Conservation (phyloP, 2,797 vertebrate genomes). For the Petrocephalus schoutedeni region DNA sequence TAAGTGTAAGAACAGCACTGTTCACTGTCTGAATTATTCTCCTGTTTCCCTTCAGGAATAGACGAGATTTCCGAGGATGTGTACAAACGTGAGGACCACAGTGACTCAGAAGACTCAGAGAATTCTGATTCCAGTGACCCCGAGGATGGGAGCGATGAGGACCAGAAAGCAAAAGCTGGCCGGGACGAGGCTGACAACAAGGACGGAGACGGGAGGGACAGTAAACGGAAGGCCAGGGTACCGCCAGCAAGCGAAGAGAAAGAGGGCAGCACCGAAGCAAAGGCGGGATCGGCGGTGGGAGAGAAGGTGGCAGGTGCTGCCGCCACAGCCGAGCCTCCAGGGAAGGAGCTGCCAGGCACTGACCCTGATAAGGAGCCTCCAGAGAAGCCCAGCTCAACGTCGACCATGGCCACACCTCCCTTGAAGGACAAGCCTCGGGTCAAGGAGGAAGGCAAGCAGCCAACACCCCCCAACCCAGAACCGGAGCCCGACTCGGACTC, state of each 20-base stretch:
- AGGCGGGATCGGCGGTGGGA: conserved; percentile 40
- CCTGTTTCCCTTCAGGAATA: conserved; percentile 69
- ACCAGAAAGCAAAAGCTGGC: conserved; percentile 77
- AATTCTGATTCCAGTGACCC: conserved; percentile 92
- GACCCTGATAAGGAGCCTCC: conserved; percentile 70
- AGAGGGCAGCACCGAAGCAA: conserved; percentile 62
- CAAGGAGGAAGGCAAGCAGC: conserved; percentile 75
- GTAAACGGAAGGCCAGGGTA: conserved; percentile 71
- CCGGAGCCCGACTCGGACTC: conserved; percentile 87
- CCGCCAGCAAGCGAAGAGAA: conserved; percentile 62
- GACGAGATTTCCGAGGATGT: conserved; percentile 92
- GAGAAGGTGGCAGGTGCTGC: conserved; percentile 23
- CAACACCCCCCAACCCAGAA: conserved; percentile 63
- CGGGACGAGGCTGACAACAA: conserved; percentile 53
- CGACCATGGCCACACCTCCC: conserved; percentile 46
- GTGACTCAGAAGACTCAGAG: conserved; percentile 93
- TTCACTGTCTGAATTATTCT: background rate
- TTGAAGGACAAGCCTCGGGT: conserved; percentile 72
- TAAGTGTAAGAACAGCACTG: background rate
- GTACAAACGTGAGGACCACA: conserved; percentile 87
- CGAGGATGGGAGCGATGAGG: conserved; percentile 83
- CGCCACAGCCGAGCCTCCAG: conserved; percentile 43
- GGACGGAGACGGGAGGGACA: conserved; percentile 51
- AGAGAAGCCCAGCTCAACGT: conserved; percentile 68
- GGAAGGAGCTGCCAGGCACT: conserved; percentile 65